Percentiles rank a stretch among this genome's conserved stretches.
Evolutionary conservation across 2,797 vertebrate species (phyloP).

Genomic region (Dendrocincla fuliginosa): DNA sequence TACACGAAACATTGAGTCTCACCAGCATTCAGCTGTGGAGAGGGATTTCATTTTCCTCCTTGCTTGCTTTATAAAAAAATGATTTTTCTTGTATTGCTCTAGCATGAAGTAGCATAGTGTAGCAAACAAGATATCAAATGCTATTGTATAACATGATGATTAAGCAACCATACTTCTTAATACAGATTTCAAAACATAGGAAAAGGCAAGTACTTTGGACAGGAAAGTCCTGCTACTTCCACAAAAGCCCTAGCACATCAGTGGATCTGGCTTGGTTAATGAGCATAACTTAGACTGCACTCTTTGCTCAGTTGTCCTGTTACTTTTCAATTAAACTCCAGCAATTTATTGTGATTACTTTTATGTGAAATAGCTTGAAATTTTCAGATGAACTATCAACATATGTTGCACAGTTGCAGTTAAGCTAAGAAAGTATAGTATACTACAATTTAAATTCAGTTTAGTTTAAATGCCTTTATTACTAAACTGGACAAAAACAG

Average conservation of each 20-base stretch:
- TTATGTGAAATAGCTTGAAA: not conserved
- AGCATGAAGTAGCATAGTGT: not conserved
- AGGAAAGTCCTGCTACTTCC: not conserved
- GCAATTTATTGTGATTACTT: not conserved
- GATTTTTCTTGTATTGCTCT: not conserved
- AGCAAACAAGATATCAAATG: not conserved
- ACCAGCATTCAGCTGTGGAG: not conserved
- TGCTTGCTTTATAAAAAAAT: not conserved
- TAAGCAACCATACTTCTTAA: not conserved
- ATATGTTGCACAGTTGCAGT: not conserved
- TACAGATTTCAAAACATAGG: not conserved
- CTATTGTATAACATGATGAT: not conserved
- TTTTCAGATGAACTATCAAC: not conserved
- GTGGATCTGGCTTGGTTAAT: not conserved
- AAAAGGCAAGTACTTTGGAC: not conserved
- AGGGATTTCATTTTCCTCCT: not conserved
- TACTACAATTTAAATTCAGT: not conserved
- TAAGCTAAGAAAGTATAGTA: not conserved
- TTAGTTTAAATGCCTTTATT: not conserved
- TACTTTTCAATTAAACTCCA: not conserved
- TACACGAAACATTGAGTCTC: not conserved
- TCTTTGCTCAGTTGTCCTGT: not conserved
- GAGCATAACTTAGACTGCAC: not conserved
- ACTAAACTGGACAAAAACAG: not conserved
- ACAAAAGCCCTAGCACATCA: not conserved